These are phyloP conservation scores for Ganaspis brasiliensis DNA, from an alignment of 2,888 invertebrate genomes.

Conservation along the genomic window DNA sequence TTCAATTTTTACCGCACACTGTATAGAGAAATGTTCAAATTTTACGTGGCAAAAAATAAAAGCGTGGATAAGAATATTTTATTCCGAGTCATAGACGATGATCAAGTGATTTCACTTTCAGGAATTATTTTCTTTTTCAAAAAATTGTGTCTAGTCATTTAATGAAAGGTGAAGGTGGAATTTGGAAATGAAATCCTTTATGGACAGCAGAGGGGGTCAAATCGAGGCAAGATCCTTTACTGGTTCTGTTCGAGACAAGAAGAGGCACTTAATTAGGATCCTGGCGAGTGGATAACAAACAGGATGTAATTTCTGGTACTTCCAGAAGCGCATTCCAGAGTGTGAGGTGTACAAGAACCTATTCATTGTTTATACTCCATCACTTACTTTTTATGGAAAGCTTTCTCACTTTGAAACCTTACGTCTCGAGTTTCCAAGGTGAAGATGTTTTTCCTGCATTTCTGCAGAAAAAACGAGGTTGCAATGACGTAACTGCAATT, in stretches of 20 bases:
- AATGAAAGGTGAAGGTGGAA: constrained; percentile 47
- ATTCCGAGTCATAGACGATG: not conserved
- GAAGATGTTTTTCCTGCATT: not conserved
- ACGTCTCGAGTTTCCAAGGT: not conserved
- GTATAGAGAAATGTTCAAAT: too few species aligned
- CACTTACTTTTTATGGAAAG: not conserved
- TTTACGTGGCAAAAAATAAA: too few species aligned
- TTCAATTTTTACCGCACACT: too few species aligned
- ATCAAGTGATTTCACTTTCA: constrained; percentile 3
- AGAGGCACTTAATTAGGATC: constrained; percentile 58
- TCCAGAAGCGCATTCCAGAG: constrained; percentile 55
- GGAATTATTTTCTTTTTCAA: not conserved
- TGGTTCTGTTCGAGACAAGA: constrained; percentile 49
- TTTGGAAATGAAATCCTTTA: constrained; percentile 50
- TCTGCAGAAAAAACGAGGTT: not conserved
- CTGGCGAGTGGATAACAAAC: constrained; percentile 59
- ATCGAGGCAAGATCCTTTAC: not conserved
- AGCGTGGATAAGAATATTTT: too few species aligned
- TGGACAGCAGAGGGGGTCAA: constrained; percentile 38
- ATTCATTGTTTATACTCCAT: constrained; percentile 3
- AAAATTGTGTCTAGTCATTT: not conserved
- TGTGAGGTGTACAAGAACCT: constrained; percentile 23
- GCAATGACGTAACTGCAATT: not conserved
- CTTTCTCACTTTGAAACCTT: not conserved
- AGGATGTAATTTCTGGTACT: constrained; percentile 59